Evolutionary conservation across 2,888 invertebrate species (phyloP).

Genomic region (Serrognathus titanus): DNA sequence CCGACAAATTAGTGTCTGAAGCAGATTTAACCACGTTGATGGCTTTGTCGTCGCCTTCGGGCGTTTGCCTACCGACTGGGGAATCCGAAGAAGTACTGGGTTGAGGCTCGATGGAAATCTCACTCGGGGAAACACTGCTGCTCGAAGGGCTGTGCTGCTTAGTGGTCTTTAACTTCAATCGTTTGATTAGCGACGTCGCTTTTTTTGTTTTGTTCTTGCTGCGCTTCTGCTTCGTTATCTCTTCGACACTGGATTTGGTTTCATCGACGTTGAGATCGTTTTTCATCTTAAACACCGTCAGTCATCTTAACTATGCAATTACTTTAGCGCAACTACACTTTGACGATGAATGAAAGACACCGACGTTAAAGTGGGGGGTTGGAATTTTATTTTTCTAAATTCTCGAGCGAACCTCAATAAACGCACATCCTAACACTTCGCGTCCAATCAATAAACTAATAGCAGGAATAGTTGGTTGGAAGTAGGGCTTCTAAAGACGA

Average conservation of each 20-base stretch:
- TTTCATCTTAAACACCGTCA: slow-evolving; percentile 15
- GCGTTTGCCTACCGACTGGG: slow-evolving; percentile 32
- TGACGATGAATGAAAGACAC: neutral
- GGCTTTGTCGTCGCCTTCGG: slow-evolving; percentile 35
- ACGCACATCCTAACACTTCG: too few relatives aligned
- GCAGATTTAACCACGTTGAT: slow-evolving; percentile 34
- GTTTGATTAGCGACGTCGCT: slow-evolving; percentile 34
- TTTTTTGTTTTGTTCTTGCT: slow-evolving; percentile 26
- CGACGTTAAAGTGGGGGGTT: neutral
- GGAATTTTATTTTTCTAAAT: neutral
- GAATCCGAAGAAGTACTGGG: slow-evolving; percentile 28
- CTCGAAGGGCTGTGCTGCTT: slow-evolving; percentile 6
- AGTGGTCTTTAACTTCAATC: slow-evolving; percentile 32
- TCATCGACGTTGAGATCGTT: slow-evolving; percentile 6
- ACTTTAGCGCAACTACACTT: neutral
- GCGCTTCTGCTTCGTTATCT: slow-evolving; percentile 7
- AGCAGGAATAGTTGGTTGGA: neutral
- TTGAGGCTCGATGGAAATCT: slow-evolving; percentile 14
- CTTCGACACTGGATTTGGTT: neutral
- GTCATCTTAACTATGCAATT: slow-evolving; percentile 15
- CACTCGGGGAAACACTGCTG: slow-evolving; percentile 14
- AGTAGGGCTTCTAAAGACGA: neutral
- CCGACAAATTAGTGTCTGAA: slow-evolving; percentile 40
- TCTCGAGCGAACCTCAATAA: neutral
- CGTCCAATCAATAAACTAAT: too few relatives aligned